Conservation (phyloP, 92 coral and sea anemone species). For the Scolanthus callimorphus region DNA sequence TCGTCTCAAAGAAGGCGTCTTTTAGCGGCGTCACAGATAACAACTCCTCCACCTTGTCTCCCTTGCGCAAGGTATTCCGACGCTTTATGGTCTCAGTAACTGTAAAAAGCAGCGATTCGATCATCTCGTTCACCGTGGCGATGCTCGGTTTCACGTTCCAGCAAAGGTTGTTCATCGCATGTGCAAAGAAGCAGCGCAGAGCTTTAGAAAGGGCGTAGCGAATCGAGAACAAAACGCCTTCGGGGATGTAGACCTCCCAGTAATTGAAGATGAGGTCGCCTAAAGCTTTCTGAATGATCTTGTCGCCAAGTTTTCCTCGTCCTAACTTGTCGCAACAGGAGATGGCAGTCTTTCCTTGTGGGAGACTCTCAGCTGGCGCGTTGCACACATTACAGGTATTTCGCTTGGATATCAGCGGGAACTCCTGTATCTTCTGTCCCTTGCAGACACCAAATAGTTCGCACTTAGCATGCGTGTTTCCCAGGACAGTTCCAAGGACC, state of each 20-base stretch:
- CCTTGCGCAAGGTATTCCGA: no score
- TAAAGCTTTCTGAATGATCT: slow-evolving; percentile 21
- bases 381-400: slow-evolving; percentile 30
- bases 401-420: slow-evolving; percentile 23
- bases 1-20: neutral
- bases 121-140: slow-evolving; percentile 17
- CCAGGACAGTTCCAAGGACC: slow-evolving; percentile 19
- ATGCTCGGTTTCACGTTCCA: slow-evolving; percentile 51
- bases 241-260: slow-evolving; percentile 4
- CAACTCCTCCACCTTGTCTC: no score
- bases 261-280: slow-evolving; percentile 27
- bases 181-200: slow-evolving; percentile 33
- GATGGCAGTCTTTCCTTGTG: slow-evolving; percentile 9
- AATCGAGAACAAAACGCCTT: slow-evolving; percentile 11
- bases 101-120: slow-evolving; percentile 13
- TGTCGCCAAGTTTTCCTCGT: slow-evolving; percentile 42
- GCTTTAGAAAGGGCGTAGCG: slow-evolving; percentile 21
- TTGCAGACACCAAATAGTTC: slow-evolving; percentile 28
- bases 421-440: slow-evolving; percentile 9
- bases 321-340: slow-evolving; percentile 43
- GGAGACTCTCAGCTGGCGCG: slow-evolving; percentile 26
- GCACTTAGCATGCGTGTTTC: slow-evolving; percentile 31
- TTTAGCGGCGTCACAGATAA: no score
- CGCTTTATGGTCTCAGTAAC: no score
- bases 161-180: slow-evolving; percentile 40